Percentiles rank a stretch among this genome's conserved stretches.
Conservation (phyloP, 2,113 vertebrate genomes). For the Cottus gobio region DNA sequence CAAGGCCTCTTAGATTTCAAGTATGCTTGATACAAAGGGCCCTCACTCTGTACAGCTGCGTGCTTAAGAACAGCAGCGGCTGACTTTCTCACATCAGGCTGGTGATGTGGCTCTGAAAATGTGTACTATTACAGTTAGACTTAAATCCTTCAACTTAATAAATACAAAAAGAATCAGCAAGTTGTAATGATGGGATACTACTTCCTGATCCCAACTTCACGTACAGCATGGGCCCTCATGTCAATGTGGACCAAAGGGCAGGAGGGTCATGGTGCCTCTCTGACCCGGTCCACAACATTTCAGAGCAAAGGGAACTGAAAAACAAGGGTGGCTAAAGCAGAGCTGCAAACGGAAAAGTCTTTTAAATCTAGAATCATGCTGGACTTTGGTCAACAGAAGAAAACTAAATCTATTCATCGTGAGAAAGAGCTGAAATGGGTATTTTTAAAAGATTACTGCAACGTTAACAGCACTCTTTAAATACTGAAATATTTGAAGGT, state of each 20-base stretch:
- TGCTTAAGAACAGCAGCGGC: slow-evolving; percentile 25
- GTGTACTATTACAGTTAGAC: slow-evolving; percentile 2
- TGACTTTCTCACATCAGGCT: neutral
- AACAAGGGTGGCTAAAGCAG: slow-evolving; percentile 47
- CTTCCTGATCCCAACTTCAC: neutral
- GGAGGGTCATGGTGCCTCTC: neutral
- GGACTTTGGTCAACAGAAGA: neutral
- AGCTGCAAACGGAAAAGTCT: slow-evolving; percentile 53
- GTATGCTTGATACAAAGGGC: neutral
- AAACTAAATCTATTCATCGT: neutral
- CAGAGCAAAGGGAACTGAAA: slow-evolving; percentile 63
- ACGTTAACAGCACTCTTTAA: neutral
- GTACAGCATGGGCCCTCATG: neutral
- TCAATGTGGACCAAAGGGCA: slow-evolving; percentile 1
- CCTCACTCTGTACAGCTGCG: neutral
- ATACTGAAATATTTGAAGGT: slow-evolving; percentile 3
- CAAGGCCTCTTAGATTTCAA: neutral
- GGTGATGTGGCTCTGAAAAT: neutral
- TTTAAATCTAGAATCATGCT: neutral
- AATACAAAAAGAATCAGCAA: neutral
- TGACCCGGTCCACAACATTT: slow-evolving; percentile 31
- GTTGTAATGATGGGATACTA: neutral
- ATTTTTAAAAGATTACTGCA: neutral
- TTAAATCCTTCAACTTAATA: slow-evolving; percentile 4
- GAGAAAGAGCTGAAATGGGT: slow-evolving; percentile 12